Conservation (phyloP, 2,113 vertebrate genomes). For the Microtus montanus region DNA sequence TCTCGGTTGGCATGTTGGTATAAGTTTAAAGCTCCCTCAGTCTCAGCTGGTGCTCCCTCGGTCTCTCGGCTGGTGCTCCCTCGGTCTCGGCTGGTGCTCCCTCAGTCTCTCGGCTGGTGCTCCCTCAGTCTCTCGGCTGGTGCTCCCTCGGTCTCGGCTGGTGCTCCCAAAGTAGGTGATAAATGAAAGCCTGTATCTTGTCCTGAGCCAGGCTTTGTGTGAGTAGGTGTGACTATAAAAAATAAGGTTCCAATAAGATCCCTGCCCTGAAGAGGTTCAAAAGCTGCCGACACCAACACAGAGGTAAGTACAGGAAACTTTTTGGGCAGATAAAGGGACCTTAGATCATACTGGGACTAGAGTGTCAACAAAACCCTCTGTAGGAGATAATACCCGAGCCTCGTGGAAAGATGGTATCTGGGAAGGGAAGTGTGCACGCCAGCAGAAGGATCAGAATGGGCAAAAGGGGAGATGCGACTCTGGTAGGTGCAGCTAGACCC, state of each 20-base stretch:
- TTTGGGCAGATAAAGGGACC: background rate
- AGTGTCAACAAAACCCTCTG: background rate
- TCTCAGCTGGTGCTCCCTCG: background rate
- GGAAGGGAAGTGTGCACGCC: background rate
- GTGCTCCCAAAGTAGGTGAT: conserved; percentile 2
- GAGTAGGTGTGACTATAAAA: background rate
- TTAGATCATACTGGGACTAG: background rate
- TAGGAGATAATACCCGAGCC: background rate
- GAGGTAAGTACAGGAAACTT: background rate
- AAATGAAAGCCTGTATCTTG: conserved; percentile 17
- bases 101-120: background rate
- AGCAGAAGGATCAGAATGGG: background rate
- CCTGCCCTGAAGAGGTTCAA: conserved; percentile 36
- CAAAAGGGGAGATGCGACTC: background rate
- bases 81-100: background rate
- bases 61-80: no score
- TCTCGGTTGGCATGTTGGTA: background rate
- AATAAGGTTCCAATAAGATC: background rate
- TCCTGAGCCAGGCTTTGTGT: background rate
- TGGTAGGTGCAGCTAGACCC: background rate
- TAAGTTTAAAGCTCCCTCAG: background rate
- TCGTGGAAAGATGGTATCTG: background rate
- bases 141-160: background rate
- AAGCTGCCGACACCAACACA: background rate
- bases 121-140: background rate